These are phyloP conservation scores for Trogon melanurus DNA, from an alignment of 2,113 vertebrate genomes.

Conservation along the genomic window DNA sequence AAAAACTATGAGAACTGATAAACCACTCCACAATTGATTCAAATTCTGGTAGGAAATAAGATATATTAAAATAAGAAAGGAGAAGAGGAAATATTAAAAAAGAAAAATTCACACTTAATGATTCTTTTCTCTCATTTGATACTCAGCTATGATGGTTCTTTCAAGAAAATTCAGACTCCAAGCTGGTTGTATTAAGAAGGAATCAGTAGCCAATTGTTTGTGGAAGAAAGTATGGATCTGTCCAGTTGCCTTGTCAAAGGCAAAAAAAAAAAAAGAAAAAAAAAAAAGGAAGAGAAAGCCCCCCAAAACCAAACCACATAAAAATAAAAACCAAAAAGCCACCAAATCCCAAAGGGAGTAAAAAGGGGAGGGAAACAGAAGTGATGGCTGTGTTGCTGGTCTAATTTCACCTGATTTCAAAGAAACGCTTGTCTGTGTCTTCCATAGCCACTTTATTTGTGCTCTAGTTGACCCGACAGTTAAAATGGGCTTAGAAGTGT, in stretches of 20 bases:
- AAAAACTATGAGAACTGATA: not conserved
- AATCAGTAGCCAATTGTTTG: not conserved
- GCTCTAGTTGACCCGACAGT: not conserved
- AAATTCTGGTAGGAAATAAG: not conserved
- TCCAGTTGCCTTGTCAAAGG: not conserved
- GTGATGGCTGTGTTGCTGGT: not conserved
- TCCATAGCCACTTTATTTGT: not conserved
- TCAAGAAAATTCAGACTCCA: not conserved
- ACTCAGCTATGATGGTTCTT: accelerated
- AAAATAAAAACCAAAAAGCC: not conserved
- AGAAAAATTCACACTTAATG: not conserved
- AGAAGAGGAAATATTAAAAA: not conserved
- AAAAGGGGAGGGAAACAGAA: not conserved
- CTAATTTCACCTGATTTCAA: not conserved
- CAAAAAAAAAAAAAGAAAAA: not conserved
- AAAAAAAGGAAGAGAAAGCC: not conserved
- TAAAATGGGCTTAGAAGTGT: accelerated
- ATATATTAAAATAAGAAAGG: not conserved
- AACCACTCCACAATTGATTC: not conserved
- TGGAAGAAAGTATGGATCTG: not conserved
- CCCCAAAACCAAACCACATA: too few species aligned
- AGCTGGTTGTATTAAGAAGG: not conserved
- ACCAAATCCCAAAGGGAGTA: accelerated
- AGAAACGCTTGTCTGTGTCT: not conserved
- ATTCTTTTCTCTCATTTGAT: not conserved